Conservation (phyloP, 2,797 vertebrate genomes). For the Melanotaenia pygmaea region DNA sequence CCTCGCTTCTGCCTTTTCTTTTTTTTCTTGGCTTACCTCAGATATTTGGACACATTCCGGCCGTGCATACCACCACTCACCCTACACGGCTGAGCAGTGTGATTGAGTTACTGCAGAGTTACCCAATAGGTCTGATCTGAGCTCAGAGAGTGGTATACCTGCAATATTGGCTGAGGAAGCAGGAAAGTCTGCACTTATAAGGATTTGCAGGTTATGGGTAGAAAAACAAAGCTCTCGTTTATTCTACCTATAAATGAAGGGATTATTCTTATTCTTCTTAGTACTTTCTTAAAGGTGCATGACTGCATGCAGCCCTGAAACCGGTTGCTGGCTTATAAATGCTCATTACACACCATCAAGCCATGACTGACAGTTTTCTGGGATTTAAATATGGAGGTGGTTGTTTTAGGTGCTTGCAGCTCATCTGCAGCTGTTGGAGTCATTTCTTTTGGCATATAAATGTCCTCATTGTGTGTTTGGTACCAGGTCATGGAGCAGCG, state of each 20-base stretch:
- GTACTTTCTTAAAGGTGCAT: conserved; percentile 1
- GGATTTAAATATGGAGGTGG: conserved; percentile 35
- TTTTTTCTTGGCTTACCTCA: conserved; percentile 27
- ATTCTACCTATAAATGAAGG: conserved; percentile 28
- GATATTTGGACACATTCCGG: conserved; percentile 73
- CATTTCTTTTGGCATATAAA: neutral
- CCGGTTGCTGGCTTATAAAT: conserved; percentile 18
- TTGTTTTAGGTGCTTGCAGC: conserved; percentile 17
- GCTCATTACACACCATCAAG: conserved; percentile 37
- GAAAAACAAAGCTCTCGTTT: conserved; percentile 16
- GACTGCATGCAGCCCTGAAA: conserved; percentile 9
- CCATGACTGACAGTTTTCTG: conserved; percentile 40
- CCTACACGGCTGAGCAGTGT: conserved; percentile 53
- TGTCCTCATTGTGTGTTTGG: neutral
- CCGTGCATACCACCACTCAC: conserved; percentile 63
- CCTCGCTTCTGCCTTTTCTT: conserved; percentile 25
- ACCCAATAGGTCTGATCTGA: conserved; percentile 74
- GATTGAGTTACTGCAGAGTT: conserved; percentile 73
- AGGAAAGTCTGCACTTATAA: conserved; percentile 30
- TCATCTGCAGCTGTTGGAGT: neutral
- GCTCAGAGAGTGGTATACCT: conserved; percentile 53
- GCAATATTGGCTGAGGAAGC: conserved; percentile 43
- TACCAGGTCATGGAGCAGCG: neutral
- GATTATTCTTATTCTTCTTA: neutral
- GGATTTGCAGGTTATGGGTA: conserved; percentile 11